Base-by-base conservation (phyloP, 2,888 invertebrate species). In the Augochlorella aurata region DNA sequence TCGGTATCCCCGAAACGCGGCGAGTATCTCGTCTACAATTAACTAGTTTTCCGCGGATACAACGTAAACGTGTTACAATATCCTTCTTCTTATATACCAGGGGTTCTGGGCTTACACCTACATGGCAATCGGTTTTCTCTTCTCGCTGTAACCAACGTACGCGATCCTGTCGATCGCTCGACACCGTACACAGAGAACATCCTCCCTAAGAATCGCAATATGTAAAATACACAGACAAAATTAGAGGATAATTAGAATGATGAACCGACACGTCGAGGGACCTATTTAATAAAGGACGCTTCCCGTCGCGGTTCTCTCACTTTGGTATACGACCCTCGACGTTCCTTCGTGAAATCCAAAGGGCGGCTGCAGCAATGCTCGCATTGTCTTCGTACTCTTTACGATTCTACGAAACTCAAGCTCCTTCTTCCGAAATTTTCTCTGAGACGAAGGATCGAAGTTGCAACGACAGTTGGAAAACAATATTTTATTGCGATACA, bases 301-400 rank as follows among this genome's bases (percentile, higher is more conserved):
- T 67, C 61, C 49, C 73, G 24, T 50, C 61, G 29, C 18, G 58
- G 68, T 71, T 58, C 54, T 71, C 52, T 81, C 83, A 77, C 88
- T 89, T 88, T 86, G 87, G 88, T 86, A 85, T 88, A 84, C 72
- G 77, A 85, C 80, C 68, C 77, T 86, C 63, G 76, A 70, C 18
- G 52, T 81, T 58, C 61, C 65, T 58, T 24, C 58, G 58, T 24
- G 58, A 58, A 58, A 24, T 58, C 14, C 24, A 14, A 24, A 58
- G 77, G 81, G 87, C 84, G 86, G 85, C 84, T 79, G 77, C 50
- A 9, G 24, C 24, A 58, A 58, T 58, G 58, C 58, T 58, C 58
- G 24, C 58, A 7, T 38, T 38, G 38, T 38, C 38, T 38, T 38
- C 38, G 38, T 38, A 38, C 38, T 2, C 38, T 38, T 38, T 7